Percentiles rank a stretch among this genome's conserved stretches.
Evolutionary conservation across 2,797 vertebrate genomes (phyloP).

Genomic region (Cossypha dichroa): DNA sequence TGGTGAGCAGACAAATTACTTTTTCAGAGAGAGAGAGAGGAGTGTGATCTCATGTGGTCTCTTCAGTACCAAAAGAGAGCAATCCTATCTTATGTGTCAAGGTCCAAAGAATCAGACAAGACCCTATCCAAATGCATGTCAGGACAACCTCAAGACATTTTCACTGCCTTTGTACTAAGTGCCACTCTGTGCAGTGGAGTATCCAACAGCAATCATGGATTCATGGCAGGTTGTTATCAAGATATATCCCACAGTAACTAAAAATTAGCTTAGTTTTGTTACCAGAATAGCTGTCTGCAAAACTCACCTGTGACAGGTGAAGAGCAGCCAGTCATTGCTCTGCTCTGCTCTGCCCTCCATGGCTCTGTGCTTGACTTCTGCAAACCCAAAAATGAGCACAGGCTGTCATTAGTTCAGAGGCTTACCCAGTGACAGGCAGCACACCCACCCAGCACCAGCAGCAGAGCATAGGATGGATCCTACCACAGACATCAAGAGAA

Average conservation of each 20-base stretch:
- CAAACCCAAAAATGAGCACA: background rate
- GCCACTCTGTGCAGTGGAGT: background rate
- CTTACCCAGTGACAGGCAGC: background rate
- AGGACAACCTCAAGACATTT: background rate
- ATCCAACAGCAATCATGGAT: background rate
- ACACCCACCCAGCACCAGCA: background rate
- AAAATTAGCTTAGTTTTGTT: background rate
- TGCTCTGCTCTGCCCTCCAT: background rate
- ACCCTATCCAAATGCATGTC: background rate
- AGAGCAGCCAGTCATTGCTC: background rate
- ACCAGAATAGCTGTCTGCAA: background rate
- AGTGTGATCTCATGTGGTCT: background rate
- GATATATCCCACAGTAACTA: background rate
- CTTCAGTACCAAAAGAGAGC: background rate
- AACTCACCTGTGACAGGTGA: background rate
- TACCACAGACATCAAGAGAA: background rate
- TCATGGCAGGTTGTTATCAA: background rate
- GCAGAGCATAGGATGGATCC: background rate
- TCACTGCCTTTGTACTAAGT: background rate
- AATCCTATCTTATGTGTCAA: background rate
- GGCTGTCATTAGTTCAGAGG: background rate
- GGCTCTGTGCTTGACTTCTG: background rate
- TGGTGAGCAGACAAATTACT: fast-evolving
- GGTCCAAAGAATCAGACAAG: background rate
- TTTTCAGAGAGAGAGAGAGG: background rate